Percentiles rank a stretch among this genome's conserved stretches.
phyloP scores from a whole-genome alignment of 1,140 invertebrate species.

The Brachionus rubens region DNA sequence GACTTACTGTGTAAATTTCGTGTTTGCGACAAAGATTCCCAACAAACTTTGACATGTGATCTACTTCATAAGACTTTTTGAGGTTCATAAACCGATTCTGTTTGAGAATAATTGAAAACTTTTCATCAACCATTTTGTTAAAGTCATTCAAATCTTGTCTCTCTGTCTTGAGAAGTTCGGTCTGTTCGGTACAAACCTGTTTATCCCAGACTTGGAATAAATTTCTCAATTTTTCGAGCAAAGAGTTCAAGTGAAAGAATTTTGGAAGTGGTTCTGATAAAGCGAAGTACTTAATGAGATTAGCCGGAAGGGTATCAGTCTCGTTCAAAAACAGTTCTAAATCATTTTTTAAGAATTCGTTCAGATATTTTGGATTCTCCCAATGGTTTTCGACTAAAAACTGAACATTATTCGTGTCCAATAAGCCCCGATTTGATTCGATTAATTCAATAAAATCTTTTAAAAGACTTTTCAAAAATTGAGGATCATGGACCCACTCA shows the following conservation, averaged over 20 bases:
- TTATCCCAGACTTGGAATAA: too few species aligned
- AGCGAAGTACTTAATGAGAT: too few species aligned
- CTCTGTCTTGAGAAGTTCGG: too few species aligned
- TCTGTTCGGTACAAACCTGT: too few species aligned
- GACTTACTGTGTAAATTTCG: neutral
- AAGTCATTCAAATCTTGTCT: neutral
- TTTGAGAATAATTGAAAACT: neutral
- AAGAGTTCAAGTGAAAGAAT: too few species aligned
- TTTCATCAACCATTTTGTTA: neutral
- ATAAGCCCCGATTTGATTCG: neutral
- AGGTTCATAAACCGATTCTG: neutral
- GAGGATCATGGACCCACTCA: too few species aligned
- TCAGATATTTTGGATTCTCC: neutral
- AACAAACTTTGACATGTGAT: slow-evolving; percentile 1
- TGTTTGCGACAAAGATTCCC: neutral
- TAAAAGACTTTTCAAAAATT: too few species aligned
- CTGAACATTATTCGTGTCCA: neutral
- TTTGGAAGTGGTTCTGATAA: too few species aligned
- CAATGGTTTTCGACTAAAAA: neutral
- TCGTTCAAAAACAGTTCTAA: neutral
- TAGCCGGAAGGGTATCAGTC: too few species aligned
- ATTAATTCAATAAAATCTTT: too few species aligned
- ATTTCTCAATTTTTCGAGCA: too few species aligned
- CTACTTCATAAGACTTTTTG: neutral
- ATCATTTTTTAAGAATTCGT: neutral